These are phyloP conservation scores for Anthopleura sola DNA, from an alignment of 64 coral and sea anemone species.

Conservation along the genomic window DNA sequence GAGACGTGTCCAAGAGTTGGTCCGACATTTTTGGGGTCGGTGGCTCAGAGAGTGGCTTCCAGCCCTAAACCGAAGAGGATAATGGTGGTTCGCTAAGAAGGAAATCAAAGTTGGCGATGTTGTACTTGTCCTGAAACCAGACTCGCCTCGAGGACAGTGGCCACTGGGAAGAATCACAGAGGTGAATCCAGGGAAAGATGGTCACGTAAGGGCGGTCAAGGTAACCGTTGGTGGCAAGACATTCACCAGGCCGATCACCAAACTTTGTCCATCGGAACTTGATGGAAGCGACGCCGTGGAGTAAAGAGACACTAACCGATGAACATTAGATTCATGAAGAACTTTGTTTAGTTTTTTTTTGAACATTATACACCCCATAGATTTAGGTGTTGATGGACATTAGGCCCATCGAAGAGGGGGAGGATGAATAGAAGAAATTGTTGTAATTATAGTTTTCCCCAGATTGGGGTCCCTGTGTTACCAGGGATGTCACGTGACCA, in stretches of 20 bases:
- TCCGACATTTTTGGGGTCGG: conserved; percentile 41
- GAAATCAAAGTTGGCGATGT: conserved; percentile 36
- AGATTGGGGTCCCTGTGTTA: neutral
- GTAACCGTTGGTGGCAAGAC: conserved; percentile 19
- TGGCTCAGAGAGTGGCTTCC: conserved; percentile 64
- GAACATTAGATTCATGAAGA: neutral
- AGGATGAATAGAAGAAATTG: too few relatives aligned
- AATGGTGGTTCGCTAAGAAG: conserved; percentile 24
- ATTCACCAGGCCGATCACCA: conserved; percentile 4
- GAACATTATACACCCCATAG: too few relatives aligned
- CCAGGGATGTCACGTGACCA: too few relatives aligned
- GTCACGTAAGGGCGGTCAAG: neutral
- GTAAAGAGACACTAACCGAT: conserved; percentile 12
- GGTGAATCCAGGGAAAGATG: conserved; percentile 37
- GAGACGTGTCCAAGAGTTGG: conserved; percentile 57
- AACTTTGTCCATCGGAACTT: conserved; percentile 37
- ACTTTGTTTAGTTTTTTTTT: too few relatives aligned
- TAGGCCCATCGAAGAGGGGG: too few relatives aligned
- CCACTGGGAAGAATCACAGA: conserved; percentile 48
- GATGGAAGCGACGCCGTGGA: neutral
- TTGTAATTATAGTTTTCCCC: too few relatives aligned
- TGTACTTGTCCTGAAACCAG: conserved; percentile 28
- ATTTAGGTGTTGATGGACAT: too few relatives aligned
- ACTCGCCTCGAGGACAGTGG: conserved; percentile 26
- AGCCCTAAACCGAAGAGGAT: conserved; percentile 31